Conservation (phyloP, 2,888 invertebrate species). For the Slavum lentiscoides region DNA sequence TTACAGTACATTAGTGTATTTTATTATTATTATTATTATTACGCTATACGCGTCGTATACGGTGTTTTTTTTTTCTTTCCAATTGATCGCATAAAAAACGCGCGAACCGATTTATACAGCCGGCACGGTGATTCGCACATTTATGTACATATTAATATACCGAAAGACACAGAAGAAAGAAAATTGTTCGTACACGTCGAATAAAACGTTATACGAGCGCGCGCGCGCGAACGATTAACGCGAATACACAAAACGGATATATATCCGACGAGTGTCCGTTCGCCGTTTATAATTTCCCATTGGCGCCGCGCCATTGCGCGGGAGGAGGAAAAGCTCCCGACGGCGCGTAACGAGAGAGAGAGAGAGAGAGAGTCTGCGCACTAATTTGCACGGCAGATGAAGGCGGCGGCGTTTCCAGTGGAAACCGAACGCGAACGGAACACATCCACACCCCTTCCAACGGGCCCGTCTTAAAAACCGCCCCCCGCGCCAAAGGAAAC, state of each 20-base stretch:
- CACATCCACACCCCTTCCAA: background rate
- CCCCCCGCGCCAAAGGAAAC: background rate
- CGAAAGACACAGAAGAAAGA: no score
- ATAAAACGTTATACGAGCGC: background rate
- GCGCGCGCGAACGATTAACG: background rate
- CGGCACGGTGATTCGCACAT: no score
- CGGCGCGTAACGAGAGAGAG: constrained; percentile 37
- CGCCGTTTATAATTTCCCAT: constrained; percentile 44
- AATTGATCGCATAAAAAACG: background rate
- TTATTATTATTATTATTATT: no score
- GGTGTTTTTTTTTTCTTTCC: background rate
- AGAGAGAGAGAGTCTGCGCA: constrained; percentile 52
- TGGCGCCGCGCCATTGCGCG: constrained; percentile 47
- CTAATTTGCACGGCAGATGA: constrained; percentile 28
- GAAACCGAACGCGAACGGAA: constrained; percentile 29
- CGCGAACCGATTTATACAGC: background rate
- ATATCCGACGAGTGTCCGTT: background rate
- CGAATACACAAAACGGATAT: background rate
- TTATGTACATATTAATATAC: no score
- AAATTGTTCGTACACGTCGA: background rate
- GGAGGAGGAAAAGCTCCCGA: constrained; percentile 34
- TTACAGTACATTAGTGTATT: background rate
- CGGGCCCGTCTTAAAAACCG: background rate
- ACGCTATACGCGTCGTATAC: no score
- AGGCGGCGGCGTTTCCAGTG: constrained; percentile 44